Evolutionary conservation across 2,888 invertebrate genomes (phyloP), one percentile per base, ranked within the genome.

Genomic region (Aspidapion aeneum): DNA sequence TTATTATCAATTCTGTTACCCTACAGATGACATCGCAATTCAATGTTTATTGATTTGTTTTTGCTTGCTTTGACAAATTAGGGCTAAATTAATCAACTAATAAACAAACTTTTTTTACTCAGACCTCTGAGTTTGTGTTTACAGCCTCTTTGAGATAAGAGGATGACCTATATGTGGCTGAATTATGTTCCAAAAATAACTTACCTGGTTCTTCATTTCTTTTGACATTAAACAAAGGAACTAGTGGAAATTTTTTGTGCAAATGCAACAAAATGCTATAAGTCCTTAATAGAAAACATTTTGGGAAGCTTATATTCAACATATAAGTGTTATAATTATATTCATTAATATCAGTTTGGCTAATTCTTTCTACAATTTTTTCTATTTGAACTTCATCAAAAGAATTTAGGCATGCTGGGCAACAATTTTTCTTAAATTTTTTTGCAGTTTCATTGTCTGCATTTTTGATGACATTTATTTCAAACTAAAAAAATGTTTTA

Each of bases 391-490:
- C 77, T 61, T 84, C 81, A 72, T 90, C 87, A 59, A 94, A 83
- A 3, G 93, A 79, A 0, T 90, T 91, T 3, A 94, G 78, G 74
- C 94, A 94, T 58, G 86, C 84, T 0, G 85, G 77, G 72, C 94
- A 94, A 0, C 85, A 78, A 68, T 80, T 82, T 0, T 74, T 66
- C 66, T 86, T 85, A 3, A 77, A 72, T 65, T 80, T 81, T 73
- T 86, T 87, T 21, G 57, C 12, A 18, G 2, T 5, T n/a, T 18
- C 17, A 52, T 17, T 7, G 3, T 52, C 52, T 18, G 7, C 52
- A 9, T 19, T 19, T 9, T 52, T n/a, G 12, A 12, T 12, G 12
- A 35, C 12, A n/a, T 52, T 52, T 9, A 17, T 18, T 5, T 19
- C 52, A 52, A 52, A 52, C 52, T 52, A n/a, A 9, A 52, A 52